Base-by-base conservation (phyloP, 2,888 invertebrate species). In the Blomia tropicalis region DNA sequence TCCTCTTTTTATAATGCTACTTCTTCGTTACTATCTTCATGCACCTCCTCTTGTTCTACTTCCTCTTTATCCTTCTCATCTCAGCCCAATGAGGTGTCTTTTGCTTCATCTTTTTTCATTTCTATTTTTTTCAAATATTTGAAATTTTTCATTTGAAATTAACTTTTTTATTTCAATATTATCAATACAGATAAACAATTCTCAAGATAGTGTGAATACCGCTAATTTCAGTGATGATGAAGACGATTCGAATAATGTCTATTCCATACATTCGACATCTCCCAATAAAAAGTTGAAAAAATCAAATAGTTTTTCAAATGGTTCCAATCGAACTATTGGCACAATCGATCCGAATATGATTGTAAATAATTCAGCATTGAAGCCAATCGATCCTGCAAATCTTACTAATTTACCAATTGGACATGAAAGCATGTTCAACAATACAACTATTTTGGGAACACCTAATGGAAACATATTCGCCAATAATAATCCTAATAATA, bases 141-240 rank as follows among this genome's bases (percentile, higher is more conserved):
- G 14, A 17, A 17, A n/a, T 41, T 41, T 41, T 41, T 41, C n/a
- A 41, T n/a, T 41, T 41, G 41, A 14, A n/a, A 14, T 17, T 17
- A 14, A 41, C 41, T 41, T 14, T 41, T 41, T 41, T 41, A 36
- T 36, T 36, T 36, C 7, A 36, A 11, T 7, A 36, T 36, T 36
- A 36, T 36, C 17, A 11, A 11, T 36, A 36, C 17, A 36, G 36
- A 36, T 47, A 7, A 47, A 47, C 51, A 47, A 25, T 47, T 27
- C 27, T n/a, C 22, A 7, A 14, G 51, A 47, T 27, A 27, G 51
- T 27, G 65, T 72, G 59, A 62, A 67, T 56, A 87, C 87, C 70
- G 83, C 86, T 14, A 81, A 82, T 31, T 89, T 88, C 73, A 88
- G 87, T 69, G 88, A 88, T 70, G 87, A 87, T 69, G 88, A 89